Percentiles rank a stretch among this genome's conserved stretches.
Evolutionary conservation across 1,140 invertebrate genomes (phyloP).

Genomic region (Ceratosolen solmsi): DNA sequence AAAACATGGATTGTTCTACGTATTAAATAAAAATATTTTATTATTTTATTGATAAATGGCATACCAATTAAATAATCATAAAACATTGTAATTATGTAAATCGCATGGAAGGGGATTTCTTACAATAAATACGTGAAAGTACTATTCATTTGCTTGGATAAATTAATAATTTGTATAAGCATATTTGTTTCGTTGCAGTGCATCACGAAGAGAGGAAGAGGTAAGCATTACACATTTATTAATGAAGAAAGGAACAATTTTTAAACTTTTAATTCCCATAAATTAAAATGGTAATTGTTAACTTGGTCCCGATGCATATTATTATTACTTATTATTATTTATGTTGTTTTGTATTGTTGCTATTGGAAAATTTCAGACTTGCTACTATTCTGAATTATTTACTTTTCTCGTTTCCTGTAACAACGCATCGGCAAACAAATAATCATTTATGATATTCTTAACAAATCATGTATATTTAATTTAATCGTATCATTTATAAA

Average conservation of each 20-base stretch:
- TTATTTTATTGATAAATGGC: background rate
- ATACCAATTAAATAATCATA: background rate
- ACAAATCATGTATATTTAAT: too few species aligned
- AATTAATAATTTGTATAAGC: background rate
- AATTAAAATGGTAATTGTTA: background rate
- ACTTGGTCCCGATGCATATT: too few species aligned
- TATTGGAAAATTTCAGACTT: too few species aligned
- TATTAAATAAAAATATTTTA: background rate
- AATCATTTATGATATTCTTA: too few species aligned
- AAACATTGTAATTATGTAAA: conserved; percentile 13
- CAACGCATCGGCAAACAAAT: too few species aligned
- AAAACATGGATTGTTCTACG: background rate
- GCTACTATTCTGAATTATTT: too few species aligned
- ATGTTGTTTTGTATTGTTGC: too few species aligned
- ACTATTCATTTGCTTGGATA: background rate
- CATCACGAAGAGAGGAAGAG: background rate
- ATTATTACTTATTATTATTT: too few species aligned
- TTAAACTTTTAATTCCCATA: background rate
- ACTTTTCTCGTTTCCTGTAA: too few species aligned
- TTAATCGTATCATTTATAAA: too few species aligned
- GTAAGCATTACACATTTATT: background rate
- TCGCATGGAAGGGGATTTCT: background rate
- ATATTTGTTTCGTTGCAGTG: background rate
- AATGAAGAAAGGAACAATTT: background rate
- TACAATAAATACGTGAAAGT: background rate